Base-by-base conservation (phyloP, 2,113 vertebrate genomes). In the Zonotrichia leucophrys region DNA sequence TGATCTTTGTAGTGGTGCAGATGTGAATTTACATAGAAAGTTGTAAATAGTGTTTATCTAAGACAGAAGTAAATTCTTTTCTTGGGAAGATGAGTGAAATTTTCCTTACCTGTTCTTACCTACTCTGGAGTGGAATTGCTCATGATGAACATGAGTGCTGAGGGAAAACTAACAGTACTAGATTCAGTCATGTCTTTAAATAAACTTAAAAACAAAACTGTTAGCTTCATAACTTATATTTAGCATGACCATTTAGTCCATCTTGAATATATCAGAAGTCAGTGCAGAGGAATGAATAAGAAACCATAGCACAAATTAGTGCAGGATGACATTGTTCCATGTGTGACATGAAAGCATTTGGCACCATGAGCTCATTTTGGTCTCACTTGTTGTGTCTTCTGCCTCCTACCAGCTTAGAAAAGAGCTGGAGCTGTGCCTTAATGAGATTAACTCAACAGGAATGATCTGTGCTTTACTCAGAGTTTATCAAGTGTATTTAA, bases 371-470 rank as follows among this genome's bases (percentile, higher is more conserved):
- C 79, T 90, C 67, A 11, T 78, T 86, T 88, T 67, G 68, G 70
- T 91, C 52, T 86, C 64, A 19, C 75, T 93, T 95, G 52, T 92
- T 92, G 67, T 87, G 55, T 87, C 75, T 95, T 94, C 68, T 94
- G 91, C 90, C 79, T 93, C 90, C 79, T 88, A 80, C 68, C 75
- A 92, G 75, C 79, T 74, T 88, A 58, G 62, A 73, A 83, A 78
- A 80, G 87, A 93, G 82, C 62, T 83, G 89, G 78, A 90, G 72
- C 50, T 72, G 86, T 87, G 80, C 73, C 76, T 50, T 39, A 77
- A 63, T 83, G 73, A 89, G n/a, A 79, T 75, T 22, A 89, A 56
- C 49, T 82, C 73, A 72, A 72, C 20, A 3, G 33, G 70, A 87
- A 60, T 56, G 66, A 56, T 92, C 58, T 68, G 49, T 75, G 62